Base-by-base conservation (phyloP, 2,888 invertebrate species). In the Hirtodrosophila cameraria region DNA sequence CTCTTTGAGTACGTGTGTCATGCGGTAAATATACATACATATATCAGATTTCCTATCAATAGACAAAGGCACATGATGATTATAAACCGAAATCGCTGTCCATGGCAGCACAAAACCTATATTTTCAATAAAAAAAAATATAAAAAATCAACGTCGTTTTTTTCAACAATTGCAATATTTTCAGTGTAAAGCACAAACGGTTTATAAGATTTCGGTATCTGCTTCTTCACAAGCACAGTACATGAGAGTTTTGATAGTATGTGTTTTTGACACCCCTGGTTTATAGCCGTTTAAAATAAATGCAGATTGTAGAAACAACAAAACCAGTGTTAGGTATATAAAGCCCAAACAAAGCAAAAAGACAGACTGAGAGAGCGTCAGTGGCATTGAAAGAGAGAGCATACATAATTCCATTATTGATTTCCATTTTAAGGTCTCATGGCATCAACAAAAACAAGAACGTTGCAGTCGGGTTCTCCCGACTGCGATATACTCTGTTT, bases 341-440 rank as follows among this genome's bases (percentile, higher is more conserved):
- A 33, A 66, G 30, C 23, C 41, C 27, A 36, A 46, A 42, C 39
- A 57, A 45, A 41, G 16, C 11, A 4, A 33, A 33, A 1, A 23
- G 25, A 18, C 5, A 28, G 5, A 30, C 13, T 13, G 27, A 43
- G 12, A 12, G 35, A 28, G 28, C 20, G 35, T 5, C 13, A 9
- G 11, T 3, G 16, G 30, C 9, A 31, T 6, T n/a, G 11, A 33
- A 23, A 23, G 50, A 25, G 46, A 48, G 48, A 53, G 8, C 31
- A 59, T 25, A 55, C 58, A 58, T 75, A n/a, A n/a, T 82, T 69
- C 46, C 71, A 80, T 80, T 76, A 76, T 83, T 80, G 84, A 76
- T 75, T 83, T 83, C 45, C 75, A 79, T 71, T 75, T 59, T 30
- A 49, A 48, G 54, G 31, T 74, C 70, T 60, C 48, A 55, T 38